A percentile compares a stretch with the other conserved stretches of the same genome.
phyloP scores from a whole-genome alignment of 2,113 vertebrate species.

The human region DNA sequence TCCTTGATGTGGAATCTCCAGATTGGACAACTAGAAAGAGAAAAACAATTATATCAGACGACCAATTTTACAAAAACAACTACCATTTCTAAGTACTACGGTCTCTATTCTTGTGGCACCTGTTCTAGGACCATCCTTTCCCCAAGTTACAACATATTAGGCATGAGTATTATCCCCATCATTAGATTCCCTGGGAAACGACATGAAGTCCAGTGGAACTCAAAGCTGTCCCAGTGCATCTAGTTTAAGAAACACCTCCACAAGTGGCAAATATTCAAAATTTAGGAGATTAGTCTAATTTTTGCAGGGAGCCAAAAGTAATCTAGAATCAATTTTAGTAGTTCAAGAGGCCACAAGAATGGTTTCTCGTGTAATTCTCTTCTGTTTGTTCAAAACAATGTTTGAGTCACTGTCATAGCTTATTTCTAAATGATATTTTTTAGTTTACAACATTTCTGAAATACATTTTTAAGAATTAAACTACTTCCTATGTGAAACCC shows the following conservation, averaged over 20 bases:
- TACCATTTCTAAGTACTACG: background rate
- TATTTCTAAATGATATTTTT: conserved; percentile 15
- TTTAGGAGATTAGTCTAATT: background rate
- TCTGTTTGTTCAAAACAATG: conserved; percentile 32
- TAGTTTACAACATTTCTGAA: background rate
- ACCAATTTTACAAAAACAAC: conserved; percentile 43
- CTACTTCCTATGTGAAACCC: conserved; percentile 17
- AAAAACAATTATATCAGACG: conserved; percentile 37
- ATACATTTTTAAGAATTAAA: conserved; percentile 45
- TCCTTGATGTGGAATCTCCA: conserved; percentile 98
- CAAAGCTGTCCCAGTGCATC: background rate
- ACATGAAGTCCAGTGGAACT: background rate
- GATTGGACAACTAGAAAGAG: conserved; percentile 90
- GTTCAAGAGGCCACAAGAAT: background rate
- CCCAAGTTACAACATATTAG: background rate
- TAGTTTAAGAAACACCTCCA: background rate
- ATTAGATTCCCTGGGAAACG: background rate
- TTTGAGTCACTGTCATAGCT: background rate
- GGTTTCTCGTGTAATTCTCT: background rate
- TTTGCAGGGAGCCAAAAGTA: conserved; percentile 19
- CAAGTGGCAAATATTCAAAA: conserved; percentile 32
- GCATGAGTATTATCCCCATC: background rate
- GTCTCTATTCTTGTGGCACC: background rate
- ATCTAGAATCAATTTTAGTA: conserved; percentile 4
- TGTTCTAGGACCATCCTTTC: background rate